Base-by-base conservation (phyloP, 2,797 vertebrate species). In the Smutsia gigantea region DNA sequence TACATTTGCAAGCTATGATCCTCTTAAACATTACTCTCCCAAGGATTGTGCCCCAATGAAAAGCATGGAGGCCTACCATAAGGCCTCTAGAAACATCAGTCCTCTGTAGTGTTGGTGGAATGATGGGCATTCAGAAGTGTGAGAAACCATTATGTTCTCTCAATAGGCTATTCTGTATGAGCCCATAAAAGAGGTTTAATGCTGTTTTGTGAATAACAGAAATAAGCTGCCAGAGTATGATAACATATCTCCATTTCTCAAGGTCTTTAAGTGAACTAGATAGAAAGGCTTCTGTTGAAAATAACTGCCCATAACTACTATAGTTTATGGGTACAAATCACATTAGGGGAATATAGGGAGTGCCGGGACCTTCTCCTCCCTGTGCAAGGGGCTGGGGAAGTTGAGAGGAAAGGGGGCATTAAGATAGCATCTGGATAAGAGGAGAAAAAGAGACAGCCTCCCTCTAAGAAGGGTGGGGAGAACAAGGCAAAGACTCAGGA, bases 81-180 rank as follows among this genome's bases (percentile, higher is more conserved):
- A 91, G 87, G 14, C 0, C 39, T 57, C 59, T 39, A 46, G 79
- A 95, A 74, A 74, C 53, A 49, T 82, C 84, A 93, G 78, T 82
- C 5, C 0, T 42, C 81, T 57, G 10, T 46, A 59, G 55, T n/a
- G 63, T 46, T 72, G 69, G 63, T 61, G 57, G 74, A 87, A 89
- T 83, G 78, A 92, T 93, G 74, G 42, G 31, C 64, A 90, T 90
- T 95, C 87, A 88, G 37, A 95, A 95, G 93, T 71, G 57, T 6
- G 5, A 83, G 34, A 90, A 84, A 29, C 4, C 29, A 86, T 88
- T 71, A 77, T 39, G 34, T 25, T 95, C 86, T 91, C 85, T 77
- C 90, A 77, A 91, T 90, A 74, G 87, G 53, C 74, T 96, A 63
- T 91, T 97, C 91, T 95, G 85, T 96, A 95, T 53, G n/a, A 90